Evolutionary conservation across 2,888 invertebrate genomes (phyloP).

Genomic region (Diploptera punctata): DNA sequence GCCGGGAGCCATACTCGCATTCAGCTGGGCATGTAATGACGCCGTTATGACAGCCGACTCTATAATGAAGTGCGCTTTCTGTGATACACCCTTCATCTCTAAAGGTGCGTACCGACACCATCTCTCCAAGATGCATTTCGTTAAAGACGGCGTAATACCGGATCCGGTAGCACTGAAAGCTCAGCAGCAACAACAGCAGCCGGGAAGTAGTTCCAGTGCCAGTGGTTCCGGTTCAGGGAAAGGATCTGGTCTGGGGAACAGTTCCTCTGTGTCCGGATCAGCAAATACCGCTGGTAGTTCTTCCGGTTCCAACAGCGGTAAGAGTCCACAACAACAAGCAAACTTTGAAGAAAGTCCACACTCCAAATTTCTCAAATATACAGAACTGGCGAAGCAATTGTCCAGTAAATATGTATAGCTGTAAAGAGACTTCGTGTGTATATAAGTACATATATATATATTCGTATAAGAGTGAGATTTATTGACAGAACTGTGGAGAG

Average conservation of each 20-base stretch:
- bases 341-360: slow-evolving; percentile 88
- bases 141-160: slow-evolving; percentile 87
- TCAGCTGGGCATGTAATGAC: slow-evolving; percentile 95
- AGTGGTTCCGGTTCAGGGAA: slow-evolving; percentile 55
- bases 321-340: slow-evolving; percentile 53
- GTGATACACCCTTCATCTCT: slow-evolving; percentile 95
- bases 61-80: slow-evolving; percentile 93
- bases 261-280: slow-evolving; percentile 21
- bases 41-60: slow-evolving; percentile 86
- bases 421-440: slow-evolving; percentile 7
- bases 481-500: neutral
- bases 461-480: slow-evolving; percentile 27
- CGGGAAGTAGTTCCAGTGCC: slow-evolving; percentile 46
- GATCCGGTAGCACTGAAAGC: slow-evolving; percentile 73
- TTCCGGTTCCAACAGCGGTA: slow-evolving; percentile 47
- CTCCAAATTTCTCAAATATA: slow-evolving; percentile 98
- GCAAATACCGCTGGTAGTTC: slow-evolving; percentile 41
- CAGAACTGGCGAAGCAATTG: slow-evolving; percentile 97
- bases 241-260: slow-evolving; percentile 14
- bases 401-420: slow-evolving; percentile 94
- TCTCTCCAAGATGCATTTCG: slow-evolving; percentile 93
- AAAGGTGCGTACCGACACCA: slow-evolving; percentile 97
- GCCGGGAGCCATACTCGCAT: slow-evolving; percentile 85
- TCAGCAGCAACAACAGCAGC: slow-evolving; percentile 52
- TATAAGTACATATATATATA: slow-evolving; percentile 21